Evolutionary conservation across 2,888 invertebrate species (phyloP).

Genomic region (Synergus gifuensis): DNA sequence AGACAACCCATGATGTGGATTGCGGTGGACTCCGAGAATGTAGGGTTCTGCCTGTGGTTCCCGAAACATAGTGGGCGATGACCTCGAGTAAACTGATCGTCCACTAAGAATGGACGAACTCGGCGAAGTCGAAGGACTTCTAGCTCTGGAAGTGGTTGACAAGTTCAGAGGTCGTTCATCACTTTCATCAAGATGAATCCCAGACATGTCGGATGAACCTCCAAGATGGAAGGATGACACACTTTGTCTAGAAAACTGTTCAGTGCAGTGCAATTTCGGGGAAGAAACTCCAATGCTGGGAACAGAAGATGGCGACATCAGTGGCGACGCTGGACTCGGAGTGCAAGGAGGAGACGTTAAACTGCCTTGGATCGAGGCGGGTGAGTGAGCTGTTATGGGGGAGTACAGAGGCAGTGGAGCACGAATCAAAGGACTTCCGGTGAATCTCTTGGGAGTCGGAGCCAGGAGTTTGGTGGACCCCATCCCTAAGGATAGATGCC

Average conservation of each 20-base stretch:
- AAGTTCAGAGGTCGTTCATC: slow-evolving; percentile 76
- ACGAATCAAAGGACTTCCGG: slow-evolving; percentile 63
- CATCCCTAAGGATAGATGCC: slow-evolving; percentile 41
- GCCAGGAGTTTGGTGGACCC: slow-evolving; percentile 59
- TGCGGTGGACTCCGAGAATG: slow-evolving; percentile 58
- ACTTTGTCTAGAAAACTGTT: slow-evolving; percentile 44
- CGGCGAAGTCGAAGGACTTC: slow-evolving; percentile 62
- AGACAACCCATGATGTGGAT: slow-evolving; percentile 53
- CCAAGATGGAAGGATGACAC: slow-evolving; percentile 51
- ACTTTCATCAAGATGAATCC: slow-evolving; percentile 55
- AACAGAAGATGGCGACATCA: slow-evolving; percentile 63
- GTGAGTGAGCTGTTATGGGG: slow-evolving; percentile 62
- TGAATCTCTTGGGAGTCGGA: slow-evolving; percentile 63
- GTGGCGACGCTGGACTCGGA: slow-evolving; percentile 64
- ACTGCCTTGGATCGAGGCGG: slow-evolving; percentile 62
- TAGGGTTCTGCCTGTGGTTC: slow-evolving; percentile 62
- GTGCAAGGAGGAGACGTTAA: slow-evolving; percentile 65
- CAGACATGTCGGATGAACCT: slow-evolving; percentile 56
- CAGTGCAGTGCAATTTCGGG: slow-evolving; percentile 54
- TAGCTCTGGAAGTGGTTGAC: slow-evolving; percentile 65
- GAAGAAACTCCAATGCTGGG: slow-evolving; percentile 55
- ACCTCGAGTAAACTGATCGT: slow-evolving; percentile 56
- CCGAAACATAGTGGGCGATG: slow-evolving; percentile 61
- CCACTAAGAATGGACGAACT: slow-evolving; percentile 55
- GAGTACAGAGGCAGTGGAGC: slow-evolving; percentile 62